Percentiles rank a stretch among this genome's conserved stretches.
Evolutionary conservation across 35 echinoderm and acorn worm species (phyloP).

Genomic region (Holothuria glaberrima): DNA sequence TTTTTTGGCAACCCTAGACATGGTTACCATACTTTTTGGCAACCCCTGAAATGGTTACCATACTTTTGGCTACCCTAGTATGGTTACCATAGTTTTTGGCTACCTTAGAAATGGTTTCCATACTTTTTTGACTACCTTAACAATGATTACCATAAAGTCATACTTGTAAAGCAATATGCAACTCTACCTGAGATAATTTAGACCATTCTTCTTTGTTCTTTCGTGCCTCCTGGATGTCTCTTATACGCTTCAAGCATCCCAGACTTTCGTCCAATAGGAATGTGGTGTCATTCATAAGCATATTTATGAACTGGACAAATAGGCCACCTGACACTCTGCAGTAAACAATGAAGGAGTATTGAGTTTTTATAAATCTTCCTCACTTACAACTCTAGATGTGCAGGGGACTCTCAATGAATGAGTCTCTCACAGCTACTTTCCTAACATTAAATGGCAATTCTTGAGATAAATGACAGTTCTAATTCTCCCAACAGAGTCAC

Average conservation of each 20-base stretch:
- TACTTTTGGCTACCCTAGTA: no score
- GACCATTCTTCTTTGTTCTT: constrained; percentile 87
- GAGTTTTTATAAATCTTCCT: no score
- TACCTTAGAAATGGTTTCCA: background rate
- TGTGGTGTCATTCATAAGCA: constrained; percentile 99
- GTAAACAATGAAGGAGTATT: background rate
- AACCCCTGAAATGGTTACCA: no score
- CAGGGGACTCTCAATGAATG: no score
- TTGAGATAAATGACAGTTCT: no score
- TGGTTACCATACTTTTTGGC: background rate
- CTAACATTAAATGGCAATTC: no score
- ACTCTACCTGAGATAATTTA: constrained; percentile 73
- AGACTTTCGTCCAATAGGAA: constrained; percentile 98
- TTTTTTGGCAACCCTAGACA: no score
- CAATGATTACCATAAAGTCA: background rate
- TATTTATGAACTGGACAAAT: constrained; percentile 99
- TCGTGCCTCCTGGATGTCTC: constrained; percentile 89
- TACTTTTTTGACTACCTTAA: background rate
- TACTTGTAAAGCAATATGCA: no score
- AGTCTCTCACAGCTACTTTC: no score
- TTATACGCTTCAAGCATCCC: constrained; percentile 91
- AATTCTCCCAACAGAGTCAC: no score
- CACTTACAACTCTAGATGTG: no score
- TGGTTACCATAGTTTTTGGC: no score
- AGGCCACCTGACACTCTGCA: constrained; percentile 66